Base-by-base conservation (phyloP, 2,888 invertebrate species). In the Cantharis nigra region DNA sequence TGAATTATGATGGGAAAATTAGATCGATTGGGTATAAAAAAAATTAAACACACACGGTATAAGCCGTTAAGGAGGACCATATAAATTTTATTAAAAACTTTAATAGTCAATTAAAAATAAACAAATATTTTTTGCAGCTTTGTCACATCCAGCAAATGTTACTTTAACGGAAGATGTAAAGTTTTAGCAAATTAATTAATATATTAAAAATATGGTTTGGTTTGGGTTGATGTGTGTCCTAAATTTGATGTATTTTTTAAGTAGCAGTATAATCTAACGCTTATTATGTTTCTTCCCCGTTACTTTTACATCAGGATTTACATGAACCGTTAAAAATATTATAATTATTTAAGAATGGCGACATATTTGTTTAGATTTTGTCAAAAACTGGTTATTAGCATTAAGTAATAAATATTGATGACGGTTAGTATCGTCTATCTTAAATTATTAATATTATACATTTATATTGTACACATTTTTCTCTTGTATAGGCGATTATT, bases 341-440 rank as follows among this genome's bases (percentile, higher is more conserved):
- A 23, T 67, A 67, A 67, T 23, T 9, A 67, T 67, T 65, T 20
- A 23, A 23, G n/a, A 67, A 67, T 23, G 23, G 65, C 65, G 23
- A 67, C 65, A 67, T 67, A 67, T 67, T 67, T 67, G 20, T 67
- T 26, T 67, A 18, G 16, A 26, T 67, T 67, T 67, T 67, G 65
- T 67, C 65, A 23, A 67, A 67, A 67, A 67, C 65, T 67, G 65
- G 65, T 67, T 67, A 13, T 67, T 67, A n/a, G 26, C n/a, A n/a
- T n/a, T 23, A 23, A 67, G 18, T 26, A n/a, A 67, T 67, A 67
- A 67, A 67, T 67, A 67, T 67, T 67, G 65, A 67, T 67, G 65
- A 64, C 18, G 64, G 20, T 64, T 18, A 64, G 64, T 67, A 23
- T 26, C 49, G 49, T 23, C 65, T 26, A 67, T 67, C 23, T 67